A percentile compares a stretch with the other conserved stretches of the same genome.
These are phyloP conservation scores for Brenthis hecate DNA, from an alignment of 2,888 invertebrate species.

Conservation along the genomic window DNA sequence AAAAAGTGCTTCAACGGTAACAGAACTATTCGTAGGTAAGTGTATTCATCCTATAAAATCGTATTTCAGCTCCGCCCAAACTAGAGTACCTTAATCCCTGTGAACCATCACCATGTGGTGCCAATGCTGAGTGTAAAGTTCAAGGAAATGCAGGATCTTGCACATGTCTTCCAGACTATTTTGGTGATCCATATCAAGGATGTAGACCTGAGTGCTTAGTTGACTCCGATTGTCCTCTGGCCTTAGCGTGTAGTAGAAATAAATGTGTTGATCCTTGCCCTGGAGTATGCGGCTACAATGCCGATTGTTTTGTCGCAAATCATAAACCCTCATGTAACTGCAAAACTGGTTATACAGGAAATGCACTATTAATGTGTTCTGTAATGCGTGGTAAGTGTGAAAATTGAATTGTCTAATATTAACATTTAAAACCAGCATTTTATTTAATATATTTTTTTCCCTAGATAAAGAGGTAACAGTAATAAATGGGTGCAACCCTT, in stretches of 20 bases:
- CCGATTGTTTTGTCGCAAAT: conserved; percentile 85
- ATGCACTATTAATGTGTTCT: conserved; percentile 83
- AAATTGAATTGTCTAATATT: background rate
- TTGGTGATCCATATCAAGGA: conserved; percentile 89
- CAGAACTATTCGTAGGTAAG: conserved; percentile 66
- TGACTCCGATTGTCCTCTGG: conserved; percentile 85
- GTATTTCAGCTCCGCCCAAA: conserved; percentile 74
- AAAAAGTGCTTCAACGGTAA: conserved; percentile 78
- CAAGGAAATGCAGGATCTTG: conserved; percentile 88
- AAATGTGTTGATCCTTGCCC: conserved; percentile 87
- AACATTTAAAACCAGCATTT: background rate
- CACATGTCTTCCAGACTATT: conserved; percentile 86
- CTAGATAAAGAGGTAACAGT: conserved; percentile 60
- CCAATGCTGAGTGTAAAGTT: conserved; percentile 88
- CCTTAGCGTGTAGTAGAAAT: conserved; percentile 84
- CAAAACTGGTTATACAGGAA: conserved; percentile 84
- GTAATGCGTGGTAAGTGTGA: conserved; percentile 59
- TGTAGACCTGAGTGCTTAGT: conserved; percentile 87
- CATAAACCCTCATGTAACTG: conserved; percentile 86
- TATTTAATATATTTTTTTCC: conserved; percentile 39
- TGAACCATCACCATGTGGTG: conserved; percentile 85
- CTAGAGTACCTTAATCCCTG: conserved; percentile 82
- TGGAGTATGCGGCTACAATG: conserved; percentile 86
- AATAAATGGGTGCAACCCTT: conserved; percentile 87
- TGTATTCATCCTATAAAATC: conserved; percentile 61